Conservation (phyloP, 64 coral and sea anemone genomes). For the Acropora tenuis region DNA sequence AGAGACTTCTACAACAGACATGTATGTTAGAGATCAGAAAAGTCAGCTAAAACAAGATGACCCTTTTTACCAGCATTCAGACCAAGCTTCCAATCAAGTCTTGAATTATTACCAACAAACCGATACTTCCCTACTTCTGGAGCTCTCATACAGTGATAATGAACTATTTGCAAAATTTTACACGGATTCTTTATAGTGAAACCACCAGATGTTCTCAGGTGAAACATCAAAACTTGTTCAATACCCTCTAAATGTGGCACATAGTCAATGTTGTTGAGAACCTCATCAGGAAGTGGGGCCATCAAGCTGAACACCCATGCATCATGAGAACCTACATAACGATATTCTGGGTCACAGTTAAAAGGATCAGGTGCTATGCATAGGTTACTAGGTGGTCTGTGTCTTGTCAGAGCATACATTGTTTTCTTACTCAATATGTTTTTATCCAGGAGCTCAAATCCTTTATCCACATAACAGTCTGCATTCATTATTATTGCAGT, state of each 20-base stretch:
- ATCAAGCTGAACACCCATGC: slow-evolving; percentile 82
- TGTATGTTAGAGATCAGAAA: slow-evolving; percentile 73
- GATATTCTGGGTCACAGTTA: slow-evolving; percentile 70
- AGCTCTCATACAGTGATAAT: slow-evolving; percentile 79
- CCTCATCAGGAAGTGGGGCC: slow-evolving; percentile 39
- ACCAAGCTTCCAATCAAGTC: slow-evolving; percentile 67
- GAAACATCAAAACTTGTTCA: slow-evolving; percentile 83
- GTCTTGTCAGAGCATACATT: slow-evolving; percentile 91
- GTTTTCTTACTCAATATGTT: slow-evolving; percentile 44
- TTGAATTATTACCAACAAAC: slow-evolving; percentile 25
- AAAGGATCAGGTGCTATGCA: slow-evolving; percentile 52
- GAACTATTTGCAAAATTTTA: slow-evolving; percentile 80
- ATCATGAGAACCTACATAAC: slow-evolving; percentile 96
- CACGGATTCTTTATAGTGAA: slow-evolving; percentile 90
- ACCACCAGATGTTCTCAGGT: slow-evolving; percentile 49
- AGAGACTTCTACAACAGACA: no score
- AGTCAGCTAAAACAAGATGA: slow-evolving; percentile 30
- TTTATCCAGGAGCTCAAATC: slow-evolving; percentile 73
- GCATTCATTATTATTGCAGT: slow-evolving; percentile 87
- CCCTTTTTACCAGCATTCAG: neutral
- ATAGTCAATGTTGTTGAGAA: slow-evolving; percentile 65
- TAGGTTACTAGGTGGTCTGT: slow-evolving; percentile 38
- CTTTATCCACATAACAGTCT: slow-evolving; percentile 86
- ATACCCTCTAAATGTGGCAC: slow-evolving; percentile 73
- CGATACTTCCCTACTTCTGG: slow-evolving; percentile 29